Evolutionary conservation across 2,113 vertebrate genomes (phyloP).

Genomic region (Zosterops pallidus): DNA sequence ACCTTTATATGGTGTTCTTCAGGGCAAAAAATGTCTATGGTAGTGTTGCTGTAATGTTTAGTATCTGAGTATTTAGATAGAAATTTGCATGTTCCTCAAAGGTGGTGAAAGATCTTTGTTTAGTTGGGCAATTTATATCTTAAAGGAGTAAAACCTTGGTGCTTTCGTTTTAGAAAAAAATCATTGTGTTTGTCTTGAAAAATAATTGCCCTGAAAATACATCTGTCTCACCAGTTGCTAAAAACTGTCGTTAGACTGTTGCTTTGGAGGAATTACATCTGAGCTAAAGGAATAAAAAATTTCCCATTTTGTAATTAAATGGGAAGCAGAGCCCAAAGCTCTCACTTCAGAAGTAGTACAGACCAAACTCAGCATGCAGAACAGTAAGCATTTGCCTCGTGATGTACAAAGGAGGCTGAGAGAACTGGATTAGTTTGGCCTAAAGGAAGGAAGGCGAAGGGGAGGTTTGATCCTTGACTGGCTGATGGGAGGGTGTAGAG

Average conservation of each 20-base stretch:
- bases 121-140: background rate
- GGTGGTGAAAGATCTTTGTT: background rate
- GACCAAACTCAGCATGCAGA: background rate
- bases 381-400: background rate
- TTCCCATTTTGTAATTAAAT: background rate
- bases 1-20: background rate
- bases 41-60: background rate
- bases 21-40: background rate
- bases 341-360: background rate
- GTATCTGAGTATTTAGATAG: background rate
- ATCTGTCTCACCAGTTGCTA: background rate
- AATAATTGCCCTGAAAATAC: background rate
- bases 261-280: background rate
- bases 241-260: background rate
- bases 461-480: accelerated
- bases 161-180: background rate
- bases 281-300: background rate
- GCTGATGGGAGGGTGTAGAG: background rate
- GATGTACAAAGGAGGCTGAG: background rate
- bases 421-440: background rate
- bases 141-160: background rate
- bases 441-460: background rate
- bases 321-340: background rate
- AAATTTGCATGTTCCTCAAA: background rate
- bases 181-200: background rate